Evolutionary conservation across 1,140 invertebrate species (phyloP), one percentile per base, ranked within the genome.

Genomic region (Colletes latitarsis): DNA sequence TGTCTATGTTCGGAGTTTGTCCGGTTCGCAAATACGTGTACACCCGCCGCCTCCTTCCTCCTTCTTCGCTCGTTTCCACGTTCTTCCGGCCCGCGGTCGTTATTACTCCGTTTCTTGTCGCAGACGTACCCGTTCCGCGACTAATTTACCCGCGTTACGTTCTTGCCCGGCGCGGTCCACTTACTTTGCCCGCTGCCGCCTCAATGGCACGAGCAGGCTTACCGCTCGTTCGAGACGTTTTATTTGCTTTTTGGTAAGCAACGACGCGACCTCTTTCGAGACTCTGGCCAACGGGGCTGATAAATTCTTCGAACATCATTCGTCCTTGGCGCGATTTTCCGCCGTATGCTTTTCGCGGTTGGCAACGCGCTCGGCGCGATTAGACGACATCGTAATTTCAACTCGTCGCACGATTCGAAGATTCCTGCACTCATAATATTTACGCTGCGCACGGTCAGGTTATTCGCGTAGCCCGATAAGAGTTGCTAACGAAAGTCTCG

Each of bases 381-480:
- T n/a, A 6, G 41, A 43, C 53, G 21, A 30, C 64, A 71, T 70
- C 53, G 55, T 74, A 79, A 79, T 83, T 75, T 57, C 43, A 83
- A 63, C 68, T 71, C 60, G 70, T 17, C 46, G 66, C 14, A n/a
- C 70, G 71, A 75, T 85, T 58, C 49, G 66, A 64, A 55, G 67
- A 80, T 81, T 55, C 39, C 41, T 57, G 81, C 62, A 71, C 81
- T 83, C 77, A 70, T 84, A 83, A 82, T 88, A 75, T 89, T 88
- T 84, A 82, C 71, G 73, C 63, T 62, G 43, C 17, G 80, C 30
- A 30, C 81, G 53, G 71, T 79, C 77, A 83, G 82, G 60, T 89
- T 88, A 83, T 88, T 89, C 83, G 88, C 75, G 86, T 83, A 83
- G 64, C 30, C 43, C 72, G 88, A 89, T 89, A 88, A 89, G 78